Evolutionary conservation across 2,888 invertebrate species (phyloP), one percentile per base, ranked within the genome.

Genomic region (Mimachlamys varia): DNA sequence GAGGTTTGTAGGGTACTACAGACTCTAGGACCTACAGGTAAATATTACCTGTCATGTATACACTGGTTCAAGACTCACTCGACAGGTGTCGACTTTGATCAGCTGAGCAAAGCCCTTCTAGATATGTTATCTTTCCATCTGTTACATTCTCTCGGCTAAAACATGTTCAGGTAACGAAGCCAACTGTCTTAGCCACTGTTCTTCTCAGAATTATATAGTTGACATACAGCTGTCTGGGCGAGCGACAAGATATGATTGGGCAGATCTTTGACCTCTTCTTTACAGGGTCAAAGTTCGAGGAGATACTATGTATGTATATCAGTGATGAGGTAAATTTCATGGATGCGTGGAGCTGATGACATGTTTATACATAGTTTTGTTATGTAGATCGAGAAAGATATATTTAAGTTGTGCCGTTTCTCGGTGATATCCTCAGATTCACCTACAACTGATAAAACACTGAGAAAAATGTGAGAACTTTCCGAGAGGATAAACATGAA

Each of bases 11-110:
- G 2, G 22, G 62, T 62, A 44, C 44, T 5, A 44, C 44, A 44
- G 7, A 44, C 3, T 44, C 3, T 5, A 44, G 44, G 44, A 44
- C 44, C 44, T 44, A 44, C 44, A 53, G 53, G 53, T 53, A 53
- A 53, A 19, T 44, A 44, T 44, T 44, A 53, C 53, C 53, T 19
- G 53, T 53, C 53, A 10, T 53, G 53, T 33, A 27, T 27, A 22
- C 76, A 44, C 44, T 44, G 44, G 44, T 27, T 33, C 27, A 12
- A 27, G 33, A 10, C 76, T 22, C 33, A 5, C 33, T 76, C 76
- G 76, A 76, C 76, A 76, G 76, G 27, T 76, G 76, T 76, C 76
- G 76, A 76, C 76, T 76, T 76, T 76, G 76, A 76, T 76, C 76
- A 76, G 76, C 33, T 76, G 76, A 76, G 76, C 76, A 33, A 76